These are phyloP conservation scores for Peromyscus polionotus DNA, from an alignment of 2,113 vertebrate genomes.

Conservation along the genomic window DNA sequence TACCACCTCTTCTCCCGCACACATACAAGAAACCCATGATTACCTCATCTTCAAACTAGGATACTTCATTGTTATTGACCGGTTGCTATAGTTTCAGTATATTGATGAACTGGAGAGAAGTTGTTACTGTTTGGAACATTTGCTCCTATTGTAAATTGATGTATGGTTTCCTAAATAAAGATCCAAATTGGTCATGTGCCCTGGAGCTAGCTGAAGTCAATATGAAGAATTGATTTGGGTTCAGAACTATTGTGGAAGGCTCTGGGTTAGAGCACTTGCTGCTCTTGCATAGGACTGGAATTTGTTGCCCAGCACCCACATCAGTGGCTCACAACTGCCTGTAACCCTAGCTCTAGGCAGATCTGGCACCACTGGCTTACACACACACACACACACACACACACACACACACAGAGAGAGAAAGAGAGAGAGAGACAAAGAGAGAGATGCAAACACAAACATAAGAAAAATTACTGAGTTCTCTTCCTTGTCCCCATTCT, in stretches of 20 bases:
- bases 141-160: slow-evolving; percentile 11
- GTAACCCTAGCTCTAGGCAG: background rate
- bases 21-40: slow-evolving; percentile 4
- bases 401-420: too few species aligned
- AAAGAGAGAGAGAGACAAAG: too few species aligned
- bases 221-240: slow-evolving; percentile 31
- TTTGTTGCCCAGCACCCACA: background rate
- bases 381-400: background rate
- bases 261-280: background rate
- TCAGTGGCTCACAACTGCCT: background rate
- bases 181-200: background rate
- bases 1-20: background rate
- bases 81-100: slow-evolving; percentile 34
- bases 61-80: background rate
- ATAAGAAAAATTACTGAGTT: background rate
- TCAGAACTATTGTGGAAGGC: slow-evolving; percentile 37
- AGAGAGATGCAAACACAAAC: too few species aligned
- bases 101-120: background rate
- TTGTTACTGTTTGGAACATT: slow-evolving; percentile 27
- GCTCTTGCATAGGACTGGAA: background rate
- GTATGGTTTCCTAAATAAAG: background rate
- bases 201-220: background rate
- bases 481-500: background rate
- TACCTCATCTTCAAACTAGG: background rate
- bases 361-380: background rate